Conservation (phyloP, 92 coral and sea anemone species). For the Palythoa caribaeorum region DNA sequence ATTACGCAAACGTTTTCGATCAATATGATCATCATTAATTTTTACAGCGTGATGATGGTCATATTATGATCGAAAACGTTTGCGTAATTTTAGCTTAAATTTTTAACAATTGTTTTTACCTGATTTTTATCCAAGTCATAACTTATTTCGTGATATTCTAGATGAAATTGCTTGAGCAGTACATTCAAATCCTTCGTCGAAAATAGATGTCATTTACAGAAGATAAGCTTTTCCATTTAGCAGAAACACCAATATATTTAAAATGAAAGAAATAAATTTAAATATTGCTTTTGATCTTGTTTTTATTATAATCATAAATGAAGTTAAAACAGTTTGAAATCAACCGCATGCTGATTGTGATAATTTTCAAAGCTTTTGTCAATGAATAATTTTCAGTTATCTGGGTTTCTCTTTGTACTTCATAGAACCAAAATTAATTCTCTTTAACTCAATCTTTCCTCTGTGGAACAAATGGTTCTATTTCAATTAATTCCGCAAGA, state of each 20-base stretch:
- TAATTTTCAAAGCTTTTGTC: not conserved
- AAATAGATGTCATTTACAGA: not conserved
- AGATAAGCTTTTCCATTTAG: not conserved
- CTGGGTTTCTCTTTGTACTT: not conserved
- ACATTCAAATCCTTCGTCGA: not conserved
- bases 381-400: not conserved
- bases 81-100: no score
- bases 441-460: not conserved
- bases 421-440: not conserved
- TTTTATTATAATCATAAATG: not conserved
- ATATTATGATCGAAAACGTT: no score
- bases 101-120: no score
- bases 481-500: not conserved
- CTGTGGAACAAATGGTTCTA: not conserved
- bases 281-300: not conserved
- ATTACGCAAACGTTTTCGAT: no score
- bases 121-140: no score
- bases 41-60: no score
- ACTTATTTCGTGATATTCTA: not conserved
- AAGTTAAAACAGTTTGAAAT: not conserved
- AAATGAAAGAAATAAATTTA: not conserved
- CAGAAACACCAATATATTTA: not conserved
- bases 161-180: not conserved
- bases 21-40: no score
- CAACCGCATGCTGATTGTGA: not conserved